Percentiles rank a stretch among this genome's conserved stretches.
phyloP scores from a whole-genome alignment of 1,140 invertebrate species.

The Drosophila sp. region DNA sequence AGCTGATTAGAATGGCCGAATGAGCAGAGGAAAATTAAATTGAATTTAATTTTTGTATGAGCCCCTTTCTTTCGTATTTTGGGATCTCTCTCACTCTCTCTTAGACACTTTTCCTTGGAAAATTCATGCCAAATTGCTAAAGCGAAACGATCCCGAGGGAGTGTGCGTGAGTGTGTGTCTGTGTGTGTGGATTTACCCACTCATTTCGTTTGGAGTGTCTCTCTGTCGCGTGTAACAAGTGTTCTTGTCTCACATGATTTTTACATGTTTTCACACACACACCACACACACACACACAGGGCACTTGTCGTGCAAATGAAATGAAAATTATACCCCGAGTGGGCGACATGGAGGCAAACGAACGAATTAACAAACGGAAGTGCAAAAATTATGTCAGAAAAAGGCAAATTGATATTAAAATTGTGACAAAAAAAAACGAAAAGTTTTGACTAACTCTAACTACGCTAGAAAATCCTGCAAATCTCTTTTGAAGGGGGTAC shows the following conservation, averaged over 20 bases:
- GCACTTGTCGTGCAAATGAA: conserved; percentile 60
- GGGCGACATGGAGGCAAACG: not conserved
- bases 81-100: conserved; percentile 15
- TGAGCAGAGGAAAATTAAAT: conserved; percentile 34
- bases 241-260: conserved; percentile 40
- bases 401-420: conserved; percentile 38
- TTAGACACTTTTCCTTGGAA: conserved; percentile 7
- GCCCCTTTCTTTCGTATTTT: conserved; percentile 31
- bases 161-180: not conserved
- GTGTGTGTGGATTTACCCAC: not conserved
- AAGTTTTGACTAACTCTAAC: conserved; percentile 13
- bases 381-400: conserved; percentile 20
- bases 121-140: conserved; percentile 53
- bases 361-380: not conserved
- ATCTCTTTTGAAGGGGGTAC: not conserved
- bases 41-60: conserved; percentile 44
- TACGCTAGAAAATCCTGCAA: conserved; percentile 24
- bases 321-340: conserved; percentile 58
- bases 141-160: conserved; percentile 60
- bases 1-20: conserved; percentile 42
- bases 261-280: conserved; percentile 9
- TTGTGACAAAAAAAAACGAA: not conserved
- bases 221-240: conserved; percentile 63
- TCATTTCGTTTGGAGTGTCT: conserved; percentile 14
- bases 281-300: not conserved